phyloP scores from a whole-genome alignment of 1,140 invertebrate species.

The Homalodisca vitripennis region DNA sequence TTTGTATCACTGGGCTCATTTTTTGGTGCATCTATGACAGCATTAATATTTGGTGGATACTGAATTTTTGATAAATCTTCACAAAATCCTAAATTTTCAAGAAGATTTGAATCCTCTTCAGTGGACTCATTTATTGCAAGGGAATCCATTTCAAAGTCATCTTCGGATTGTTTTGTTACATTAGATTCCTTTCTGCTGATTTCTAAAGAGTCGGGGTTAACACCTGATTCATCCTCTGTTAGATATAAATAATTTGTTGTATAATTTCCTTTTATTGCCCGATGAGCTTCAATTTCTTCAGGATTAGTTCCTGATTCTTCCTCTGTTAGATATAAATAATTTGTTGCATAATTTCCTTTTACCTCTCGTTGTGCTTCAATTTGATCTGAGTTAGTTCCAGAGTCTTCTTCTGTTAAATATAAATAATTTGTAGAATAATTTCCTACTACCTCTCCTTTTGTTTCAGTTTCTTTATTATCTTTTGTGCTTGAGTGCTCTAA shows the following conservation, averaged over 20 bases:
- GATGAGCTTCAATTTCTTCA: too few species aligned
- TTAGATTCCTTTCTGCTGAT: background rate
- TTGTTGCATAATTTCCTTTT: slow-evolving; percentile 10
- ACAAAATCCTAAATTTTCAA: slow-evolving; percentile 29
- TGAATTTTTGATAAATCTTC: background rate
- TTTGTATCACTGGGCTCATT: slow-evolving; percentile 5
- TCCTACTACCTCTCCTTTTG: too few species aligned
- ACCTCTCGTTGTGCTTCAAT: too few species aligned
- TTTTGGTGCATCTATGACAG: background rate
- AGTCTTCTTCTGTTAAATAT: slow-evolving; percentile 19
- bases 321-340: slow-evolving; percentile 20
- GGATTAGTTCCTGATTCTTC: slow-evolving; percentile 9
- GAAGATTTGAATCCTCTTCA: slow-evolving; percentile 21
- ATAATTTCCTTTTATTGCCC: too few species aligned
- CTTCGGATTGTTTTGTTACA: background rate
- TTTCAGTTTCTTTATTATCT: background rate
- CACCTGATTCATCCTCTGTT: slow-evolving; percentile 16
- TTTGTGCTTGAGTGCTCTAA: background rate
- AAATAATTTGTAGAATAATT: slow-evolving; percentile 15
- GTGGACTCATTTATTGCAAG: slow-evolving; percentile 20
- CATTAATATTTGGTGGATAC: background rate
- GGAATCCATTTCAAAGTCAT: slow-evolving; percentile 28
- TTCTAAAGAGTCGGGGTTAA: slow-evolving; percentile 13
- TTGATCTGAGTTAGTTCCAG: background rate
- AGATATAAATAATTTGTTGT: slow-evolving; percentile 14